phyloP scores from a whole-genome alignment of 2,797 vertebrate genomes.

The Myoxocephalus aenaeus region DNA sequence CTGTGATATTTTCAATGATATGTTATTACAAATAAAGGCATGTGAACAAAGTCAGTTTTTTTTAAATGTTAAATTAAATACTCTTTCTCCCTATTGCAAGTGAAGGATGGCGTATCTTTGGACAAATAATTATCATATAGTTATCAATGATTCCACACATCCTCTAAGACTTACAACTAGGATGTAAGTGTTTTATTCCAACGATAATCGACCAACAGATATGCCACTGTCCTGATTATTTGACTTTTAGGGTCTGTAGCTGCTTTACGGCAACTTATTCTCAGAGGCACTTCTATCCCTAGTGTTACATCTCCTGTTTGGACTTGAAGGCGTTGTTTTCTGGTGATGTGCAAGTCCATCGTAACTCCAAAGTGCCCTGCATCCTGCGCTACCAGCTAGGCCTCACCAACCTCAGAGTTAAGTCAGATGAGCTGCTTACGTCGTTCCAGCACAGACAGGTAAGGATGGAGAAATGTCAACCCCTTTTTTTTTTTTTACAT shows the following conservation, averaged over 20 bases:
- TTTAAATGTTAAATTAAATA: neutral
- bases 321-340: constrained; percentile 81
- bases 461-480: too few relatives aligned
- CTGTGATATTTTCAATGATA: constrained; percentile 10
- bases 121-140: neutral
- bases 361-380: constrained; percentile 59
- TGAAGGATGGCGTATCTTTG: neutral
- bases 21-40: constrained; percentile 43
- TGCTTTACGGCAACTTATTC: constrained; percentile 26
- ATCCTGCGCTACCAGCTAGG: constrained; percentile 66
- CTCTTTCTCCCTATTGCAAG: neutral
- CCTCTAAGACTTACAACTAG: neutral
- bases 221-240: constrained; percentile 1
- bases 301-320: constrained; percentile 62
- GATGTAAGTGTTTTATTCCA: neutral
- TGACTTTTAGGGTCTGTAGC: constrained; percentile 75
- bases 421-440: constrained; percentile 79
- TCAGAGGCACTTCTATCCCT: constrained; percentile 8
- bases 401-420: constrained; percentile 79
- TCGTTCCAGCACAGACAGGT: constrained; percentile 44
- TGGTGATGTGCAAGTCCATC: neutral
- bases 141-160: neutral
- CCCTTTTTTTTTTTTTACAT: too few relatives aligned
- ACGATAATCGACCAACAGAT: neutral
- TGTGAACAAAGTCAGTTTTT: constrained; percentile 9